Evolutionary conservation across 1,140 invertebrate species (phyloP).

Genomic region (Euglossa dilemma): DNA sequence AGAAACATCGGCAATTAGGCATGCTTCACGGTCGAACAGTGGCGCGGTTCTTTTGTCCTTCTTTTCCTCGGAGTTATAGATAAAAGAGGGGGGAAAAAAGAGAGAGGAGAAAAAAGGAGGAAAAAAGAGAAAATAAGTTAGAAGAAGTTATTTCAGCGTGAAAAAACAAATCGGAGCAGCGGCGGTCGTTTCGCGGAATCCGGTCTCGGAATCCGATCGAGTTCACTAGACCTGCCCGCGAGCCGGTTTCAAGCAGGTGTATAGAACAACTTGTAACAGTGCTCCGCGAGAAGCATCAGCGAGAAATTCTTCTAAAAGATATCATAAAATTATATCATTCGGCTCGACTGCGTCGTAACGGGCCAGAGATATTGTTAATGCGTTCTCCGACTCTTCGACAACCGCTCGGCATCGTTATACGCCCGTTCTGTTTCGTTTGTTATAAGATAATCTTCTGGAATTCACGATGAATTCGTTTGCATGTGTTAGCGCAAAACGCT

Average conservation of each 20-base stretch:
- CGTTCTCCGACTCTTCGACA: neutral
- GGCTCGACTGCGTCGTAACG: neutral
- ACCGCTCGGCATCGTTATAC: neutral
- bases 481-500: neutral
- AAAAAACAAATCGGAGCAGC: constrained; percentile 64
- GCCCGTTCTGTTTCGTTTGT: neutral
- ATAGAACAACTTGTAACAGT: constrained; percentile 46
- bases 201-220: constrained; percentile 77
- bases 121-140: neutral
- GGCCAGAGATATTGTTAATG: constrained; percentile 39
- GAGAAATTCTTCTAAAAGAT: constrained; percentile 31
- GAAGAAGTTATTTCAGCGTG: constrained; percentile 27
- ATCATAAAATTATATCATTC: constrained; percentile 63
- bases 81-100: constrained; percentile 7
- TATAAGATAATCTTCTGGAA: constrained; percentile 2
- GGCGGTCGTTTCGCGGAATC: constrained; percentile 71
- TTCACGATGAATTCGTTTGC: neutral
- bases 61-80: neutral
- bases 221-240: constrained; percentile 72
- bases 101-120: neutral
- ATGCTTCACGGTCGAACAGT: neutral
- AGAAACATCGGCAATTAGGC: neutral
- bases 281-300: constrained; percentile 28
- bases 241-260: constrained; percentile 75
- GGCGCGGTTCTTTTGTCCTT: neutral